Base-by-base conservation (phyloP, 2,797 vertebrate species). In the Falco novaeseelandiae region DNA sequence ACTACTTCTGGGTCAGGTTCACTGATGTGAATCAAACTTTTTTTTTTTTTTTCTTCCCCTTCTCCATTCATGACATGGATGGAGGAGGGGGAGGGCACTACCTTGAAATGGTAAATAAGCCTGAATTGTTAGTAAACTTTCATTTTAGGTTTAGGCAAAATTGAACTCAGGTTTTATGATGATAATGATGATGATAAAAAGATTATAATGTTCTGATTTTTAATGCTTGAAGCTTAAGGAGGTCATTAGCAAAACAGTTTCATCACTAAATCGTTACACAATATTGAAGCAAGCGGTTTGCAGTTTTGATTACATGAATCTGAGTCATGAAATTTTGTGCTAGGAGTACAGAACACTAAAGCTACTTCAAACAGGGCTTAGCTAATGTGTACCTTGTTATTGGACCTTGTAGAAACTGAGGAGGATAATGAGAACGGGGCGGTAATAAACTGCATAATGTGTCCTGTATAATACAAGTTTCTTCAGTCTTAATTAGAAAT, bases 311-410 rank as follows among this genome's bases (percentile, higher is more conserved):
- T 97, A 81, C 94, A 80, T 58, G 81, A 85, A 93, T 94, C 94
- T 96, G 96, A 97, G 95, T 97, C 97, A 96, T 97, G 96, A 95
- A 86, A 94, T 92, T 95, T 95, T 96, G 81, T 96, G 93, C 95
- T 96, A 79, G 67, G 84, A 96, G 65, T 96, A 94, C 78, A 87
- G 96, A 96, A 94, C 94, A 92, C 93, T 93, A 93, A 97, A 97
- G 95, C 94, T 95, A 93, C 94, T 97, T 96, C 96, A 97, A 93
- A 96, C 94, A 96, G 74, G 83, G 67, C 84, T 97, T 93, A 96
- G 93, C 95, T 96, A 96, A 96, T 92, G 46, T 94, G 48, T 73
- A 95, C 81, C 90, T 92, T 90, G 80, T 96, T 96, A 36, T 49
- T 96, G 97, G 88, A 69, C 81, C 83, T 93, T 89, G 90, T 44